Base-by-base conservation (phyloP, 2,797 vertebrate species). In the Acrossocheilus wenchowensis region DNA sequence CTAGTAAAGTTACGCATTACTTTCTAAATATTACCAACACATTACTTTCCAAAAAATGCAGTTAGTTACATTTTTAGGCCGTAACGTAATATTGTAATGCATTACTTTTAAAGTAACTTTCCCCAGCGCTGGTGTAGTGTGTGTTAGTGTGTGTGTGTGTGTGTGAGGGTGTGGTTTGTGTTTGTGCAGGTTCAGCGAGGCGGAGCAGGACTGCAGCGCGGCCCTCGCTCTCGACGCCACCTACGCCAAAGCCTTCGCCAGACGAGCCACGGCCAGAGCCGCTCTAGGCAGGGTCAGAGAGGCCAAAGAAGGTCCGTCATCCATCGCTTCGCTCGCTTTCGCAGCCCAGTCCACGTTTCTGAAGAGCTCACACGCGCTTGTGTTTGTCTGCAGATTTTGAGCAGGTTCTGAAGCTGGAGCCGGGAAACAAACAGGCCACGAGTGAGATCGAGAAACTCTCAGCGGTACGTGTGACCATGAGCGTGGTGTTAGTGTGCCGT, bases 361-460 rank as follows among this genome's bases (percentile, higher is more conserved):
- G 34, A n/a, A 15, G 21, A n/a, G 6, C 19, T 43, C 54, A 60
- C 5, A 1, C 21, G 1, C 5, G 0, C 21, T 19, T 19, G 2
- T 41, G 21, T 82, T 2, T 82, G 36, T 52, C 4, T 71, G 81
- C 91, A 99, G 98, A 99, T 94, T 99, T 99, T 90, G 95, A 97
- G 93, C 95, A 95, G 89, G 94, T 99, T 87, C 92, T 99, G 92
- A 97, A 96, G 83, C 91, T 99, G 90, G 98, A 99, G 91, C 98
- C 98, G 66, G 98, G 97, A 90, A 99, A 99, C 95, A 99, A 98
- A 36, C 98, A 98, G 92, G 98, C 98, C 50, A 81, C 95, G 82
- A 97, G 94, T 0, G 98, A 99, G 91, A 96, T 99, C 83, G 95
- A 94, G 57, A 99, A 97, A 94, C 96, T 99, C 82, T 95, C 94